Evolutionary conservation across 92 coral and sea anemone species (phyloP).

Genomic region (Phenganax subtilis): DNA sequence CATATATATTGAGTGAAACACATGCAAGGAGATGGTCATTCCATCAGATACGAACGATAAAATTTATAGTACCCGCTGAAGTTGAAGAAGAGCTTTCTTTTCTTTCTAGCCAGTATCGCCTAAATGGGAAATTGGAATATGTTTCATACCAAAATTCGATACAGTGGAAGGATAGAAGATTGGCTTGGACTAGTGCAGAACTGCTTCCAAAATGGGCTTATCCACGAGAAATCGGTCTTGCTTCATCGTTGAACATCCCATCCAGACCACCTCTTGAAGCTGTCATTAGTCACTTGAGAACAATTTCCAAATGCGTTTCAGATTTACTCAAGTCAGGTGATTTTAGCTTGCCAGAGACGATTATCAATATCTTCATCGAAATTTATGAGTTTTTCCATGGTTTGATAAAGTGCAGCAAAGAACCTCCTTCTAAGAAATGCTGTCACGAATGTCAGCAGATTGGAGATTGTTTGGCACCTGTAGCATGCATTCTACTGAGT

Average conservation of each 20-base stretch:
- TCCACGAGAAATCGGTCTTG: constrained; percentile 47
- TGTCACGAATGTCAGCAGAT: constrained; percentile 61
- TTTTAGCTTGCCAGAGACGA: constrained; percentile 69
- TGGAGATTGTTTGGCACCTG: constrained; percentile 61
- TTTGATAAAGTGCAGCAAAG: constrained; percentile 57
- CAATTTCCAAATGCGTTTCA: constrained; percentile 55
- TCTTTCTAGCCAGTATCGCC: constrained; percentile 12
- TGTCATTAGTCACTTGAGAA: constrained; percentile 75
- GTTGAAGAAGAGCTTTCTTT: constrained; percentile 13
- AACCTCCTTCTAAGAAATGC: constrained; percentile 57
- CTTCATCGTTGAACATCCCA: constrained; percentile 67
- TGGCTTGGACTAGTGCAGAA: constrained; percentile 74
- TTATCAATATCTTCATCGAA: constrained; percentile 70
- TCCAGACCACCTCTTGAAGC: constrained; percentile 68
- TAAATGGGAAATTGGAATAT: constrained; percentile 1
- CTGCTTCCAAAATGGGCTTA: constrained; percentile 88
- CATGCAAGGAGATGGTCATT: not conserved
- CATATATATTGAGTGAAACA: not conserved
- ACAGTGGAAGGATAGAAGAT: constrained; percentile 12
- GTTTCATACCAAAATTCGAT: constrained; percentile 30
- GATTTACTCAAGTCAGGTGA: constrained; percentile 76
- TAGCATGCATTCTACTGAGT: constrained; percentile 80
- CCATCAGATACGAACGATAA: not conserved
- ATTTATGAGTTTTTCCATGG: constrained; percentile 66
- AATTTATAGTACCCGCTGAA: constrained; percentile 21